Evolutionary conservation across 2,113 vertebrate genomes (phyloP).

Genomic region (Callithrix jacchus): DNA sequence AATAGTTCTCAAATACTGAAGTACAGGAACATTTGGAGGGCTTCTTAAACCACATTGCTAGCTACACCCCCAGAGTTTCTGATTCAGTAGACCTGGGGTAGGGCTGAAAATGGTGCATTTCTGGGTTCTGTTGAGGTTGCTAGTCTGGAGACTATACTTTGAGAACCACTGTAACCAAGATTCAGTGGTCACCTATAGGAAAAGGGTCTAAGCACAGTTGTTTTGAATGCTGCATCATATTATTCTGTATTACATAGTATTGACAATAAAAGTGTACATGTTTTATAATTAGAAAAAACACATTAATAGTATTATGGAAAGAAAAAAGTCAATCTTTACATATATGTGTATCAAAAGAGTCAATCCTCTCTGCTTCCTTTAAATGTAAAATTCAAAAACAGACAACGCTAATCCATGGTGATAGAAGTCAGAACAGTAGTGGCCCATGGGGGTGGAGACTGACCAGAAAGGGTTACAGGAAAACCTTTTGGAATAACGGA

Average conservation of each 20-base stretch:
- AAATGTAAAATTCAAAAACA: slow-evolving; percentile 32
- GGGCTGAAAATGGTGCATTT: neutral
- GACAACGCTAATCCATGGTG: neutral
- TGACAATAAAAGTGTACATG: neutral
- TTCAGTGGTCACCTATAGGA: neutral
- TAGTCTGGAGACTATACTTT: neutral
- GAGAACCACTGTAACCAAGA: neutral
- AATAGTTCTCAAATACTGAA: neutral
- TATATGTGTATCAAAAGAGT: neutral
- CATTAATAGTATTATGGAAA: neutral
- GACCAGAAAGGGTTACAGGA: neutral
- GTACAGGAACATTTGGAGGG: neutral
- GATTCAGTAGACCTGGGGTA: neutral
- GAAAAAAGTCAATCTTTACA: neutral
- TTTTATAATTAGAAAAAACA: slow-evolving; percentile 2
- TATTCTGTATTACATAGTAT: neutral
- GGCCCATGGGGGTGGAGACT: neutral
- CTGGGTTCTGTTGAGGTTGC: neutral
- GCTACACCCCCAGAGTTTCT: neutral
- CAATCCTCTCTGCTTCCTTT: neutral
- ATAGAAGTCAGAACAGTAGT: neutral
- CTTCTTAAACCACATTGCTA: neutral
- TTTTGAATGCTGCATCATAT: slow-evolving; percentile 35
- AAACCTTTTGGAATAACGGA: neutral
- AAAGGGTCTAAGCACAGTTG: neutral